Evolutionary conservation across 2,888 invertebrate species (phyloP), one percentile per base, ranked within the genome.

Genomic region (Esperia sulphurella): DNA sequence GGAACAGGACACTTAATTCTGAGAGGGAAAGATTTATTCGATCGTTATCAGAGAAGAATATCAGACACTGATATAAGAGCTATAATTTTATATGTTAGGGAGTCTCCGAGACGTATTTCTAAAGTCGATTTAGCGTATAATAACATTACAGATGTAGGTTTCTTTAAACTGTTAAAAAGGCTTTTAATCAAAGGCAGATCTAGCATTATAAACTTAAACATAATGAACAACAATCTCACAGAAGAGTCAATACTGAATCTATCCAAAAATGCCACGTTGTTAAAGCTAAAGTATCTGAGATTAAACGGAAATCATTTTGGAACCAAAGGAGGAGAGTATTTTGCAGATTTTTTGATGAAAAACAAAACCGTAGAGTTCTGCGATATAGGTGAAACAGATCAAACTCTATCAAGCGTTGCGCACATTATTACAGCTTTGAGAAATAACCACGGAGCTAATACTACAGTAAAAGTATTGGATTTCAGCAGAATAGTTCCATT

Each of bases 221-320:
- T 93, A 0, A 90, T 90, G 81, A 90, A 91, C 47, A 93, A 93
- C 55, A 71, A 91, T 42, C 67, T 93, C 37, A 79, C 81, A 0
- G 76, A 79, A 2, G 52, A 60, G 30, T 91, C 92, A 0, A 73
- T 91, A 10, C 48, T 61, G 0, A 56, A 72, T 52, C 55, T 89
- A 28, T 71, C 82, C 0, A 76, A 74, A 52, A 85, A 84, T 52
- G 76, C 87, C 0, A 66, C 65, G 8, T 55, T 71, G 39, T 52
- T 93, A 0, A 83, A 79, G 14, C 59, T 93, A 0, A 83, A 82
- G 59, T 88, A 85, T 50, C 65, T 93, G 1, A 72, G 91, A 58
- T 49, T 93, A 0, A 92, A 90, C 55, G 92, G 93, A 0, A 93
- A 93, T 59, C 84, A 91, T 63, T 74, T 93, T 28, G 92, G 92